Conservation (phyloP, 2,797 vertebrate species). For the Cynopterus sphinx region DNA sequence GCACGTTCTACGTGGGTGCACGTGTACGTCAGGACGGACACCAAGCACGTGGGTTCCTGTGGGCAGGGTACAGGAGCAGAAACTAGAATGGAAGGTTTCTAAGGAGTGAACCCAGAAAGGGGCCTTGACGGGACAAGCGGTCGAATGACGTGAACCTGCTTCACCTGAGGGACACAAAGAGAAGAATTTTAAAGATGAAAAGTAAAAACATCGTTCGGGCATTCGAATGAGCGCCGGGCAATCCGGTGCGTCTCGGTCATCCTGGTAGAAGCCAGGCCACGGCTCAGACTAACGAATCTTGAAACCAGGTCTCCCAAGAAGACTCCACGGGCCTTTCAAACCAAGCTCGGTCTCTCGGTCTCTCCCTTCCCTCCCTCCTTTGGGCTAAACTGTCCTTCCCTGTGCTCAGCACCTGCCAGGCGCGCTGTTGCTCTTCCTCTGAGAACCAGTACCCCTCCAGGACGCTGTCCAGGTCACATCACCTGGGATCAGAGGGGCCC, state of each 20-base stretch:
- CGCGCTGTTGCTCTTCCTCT: background rate
- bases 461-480: background rate
- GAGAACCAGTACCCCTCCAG: background rate
- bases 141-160: background rate
- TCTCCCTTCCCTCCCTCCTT: background rate
- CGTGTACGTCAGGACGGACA: background rate
- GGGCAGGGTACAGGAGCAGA: fast-evolving
- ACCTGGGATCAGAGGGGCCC: background rate
- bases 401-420: background rate
- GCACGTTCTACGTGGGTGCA: fast-evolving
- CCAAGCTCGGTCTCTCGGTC: background rate
- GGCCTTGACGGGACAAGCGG: background rate
- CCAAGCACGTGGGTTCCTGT: fast-evolving
- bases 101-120: background rate
- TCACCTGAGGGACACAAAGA: background rate
- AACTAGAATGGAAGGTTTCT: background rate
- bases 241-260: fast-evolving
- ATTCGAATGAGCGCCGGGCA: background rate
- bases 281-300: background rate
- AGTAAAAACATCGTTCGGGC: background rate
- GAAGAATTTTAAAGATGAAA: background rate
- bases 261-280: background rate
- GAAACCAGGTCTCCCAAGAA: background rate
- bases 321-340: background rate
- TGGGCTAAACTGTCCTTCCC: background rate